Conservation (phyloP, 2,888 invertebrate species). For the Limnephilus lunatus region DNA sequence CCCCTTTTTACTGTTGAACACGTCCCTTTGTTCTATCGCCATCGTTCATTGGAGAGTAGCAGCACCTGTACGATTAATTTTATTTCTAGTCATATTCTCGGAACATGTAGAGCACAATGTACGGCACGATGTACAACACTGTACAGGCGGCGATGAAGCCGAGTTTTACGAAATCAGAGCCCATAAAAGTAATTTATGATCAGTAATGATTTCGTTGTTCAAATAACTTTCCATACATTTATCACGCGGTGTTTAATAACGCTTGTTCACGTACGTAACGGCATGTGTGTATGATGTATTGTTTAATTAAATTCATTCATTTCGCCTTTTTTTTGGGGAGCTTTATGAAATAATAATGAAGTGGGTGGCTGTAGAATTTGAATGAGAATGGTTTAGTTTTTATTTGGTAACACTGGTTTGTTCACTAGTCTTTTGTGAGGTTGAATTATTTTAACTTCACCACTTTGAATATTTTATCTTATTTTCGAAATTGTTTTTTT, state of each 20-base stretch:
- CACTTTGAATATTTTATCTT: not conserved
- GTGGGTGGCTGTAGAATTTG: not conserved
- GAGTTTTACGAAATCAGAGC: constrained; percentile 57
- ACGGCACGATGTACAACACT: not conserved
- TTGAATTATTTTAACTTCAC: not conserved
- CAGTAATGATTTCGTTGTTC: constrained; percentile 44
- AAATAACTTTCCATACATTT: constrained; percentile 52
- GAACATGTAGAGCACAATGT: constrained; percentile 8
- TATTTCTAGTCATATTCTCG: constrained; percentile 29
- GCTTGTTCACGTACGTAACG: constrained; percentile 33
- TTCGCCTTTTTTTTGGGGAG: constrained; percentile 40
- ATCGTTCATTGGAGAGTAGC: not conserved
- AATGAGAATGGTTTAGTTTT: not conserved
- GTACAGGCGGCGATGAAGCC: constrained; percentile 25
- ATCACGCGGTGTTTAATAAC: constrained; percentile 50
- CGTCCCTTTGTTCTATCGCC: not conserved
- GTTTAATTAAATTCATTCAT: constrained; percentile 49
- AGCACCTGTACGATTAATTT: constrained; percentile 35
- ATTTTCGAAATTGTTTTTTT: not conserved
- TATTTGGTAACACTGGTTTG: not conserved
- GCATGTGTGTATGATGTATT: constrained; percentile 40
- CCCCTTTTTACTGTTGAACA: not conserved
- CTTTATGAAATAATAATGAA: constrained; percentile 37
- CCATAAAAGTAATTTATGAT: constrained; percentile 60
- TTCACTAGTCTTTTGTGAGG: not conserved